A percentile compares a stretch with the other conserved stretches of the same genome.
Conservation (phyloP, 2,888 invertebrate species). For the Spilosoma lubricipeda region DNA sequence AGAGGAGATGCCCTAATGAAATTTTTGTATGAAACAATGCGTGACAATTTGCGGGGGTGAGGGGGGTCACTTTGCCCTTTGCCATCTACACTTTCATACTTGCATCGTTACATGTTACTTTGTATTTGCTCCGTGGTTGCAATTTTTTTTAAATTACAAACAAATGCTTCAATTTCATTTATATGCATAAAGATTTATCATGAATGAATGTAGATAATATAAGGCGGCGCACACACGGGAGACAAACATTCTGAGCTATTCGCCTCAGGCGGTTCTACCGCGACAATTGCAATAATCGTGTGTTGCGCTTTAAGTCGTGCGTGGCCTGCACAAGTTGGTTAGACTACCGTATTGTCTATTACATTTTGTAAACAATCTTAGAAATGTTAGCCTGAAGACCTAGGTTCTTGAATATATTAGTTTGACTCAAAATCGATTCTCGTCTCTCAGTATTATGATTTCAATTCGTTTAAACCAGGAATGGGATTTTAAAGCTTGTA, state of each 20-base stretch:
- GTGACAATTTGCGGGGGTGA: no score
- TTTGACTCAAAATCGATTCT: neutral
- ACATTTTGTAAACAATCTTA: neutral
- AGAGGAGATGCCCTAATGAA: no score
- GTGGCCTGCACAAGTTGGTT: slow-evolving; percentile 5
- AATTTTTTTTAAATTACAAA: no score
- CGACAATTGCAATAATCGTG: slow-evolving; percentile 41
- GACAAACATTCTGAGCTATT: neutral
- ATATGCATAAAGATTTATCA: neutral
- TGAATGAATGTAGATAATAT: neutral
- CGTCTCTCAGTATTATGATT: neutral
- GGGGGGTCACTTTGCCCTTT: no score
- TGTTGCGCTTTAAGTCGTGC: slow-evolving; percentile 29
- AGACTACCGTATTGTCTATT: slow-evolving; percentile 30
- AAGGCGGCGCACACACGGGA: slow-evolving; percentile 8
- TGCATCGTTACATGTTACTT: no score
- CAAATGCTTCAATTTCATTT: neutral
- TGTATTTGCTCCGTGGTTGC: no score
- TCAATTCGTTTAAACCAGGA: neutral
- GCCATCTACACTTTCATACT: no score
- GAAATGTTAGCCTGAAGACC: neutral
- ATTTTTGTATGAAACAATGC: no score
- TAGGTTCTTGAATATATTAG: neutral
- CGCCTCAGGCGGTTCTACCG: slow-evolving; percentile 17
- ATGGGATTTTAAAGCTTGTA: no score